phyloP scores from a whole-genome alignment of 1,140 invertebrate species.

The Hylaeus volcanicus region DNA sequence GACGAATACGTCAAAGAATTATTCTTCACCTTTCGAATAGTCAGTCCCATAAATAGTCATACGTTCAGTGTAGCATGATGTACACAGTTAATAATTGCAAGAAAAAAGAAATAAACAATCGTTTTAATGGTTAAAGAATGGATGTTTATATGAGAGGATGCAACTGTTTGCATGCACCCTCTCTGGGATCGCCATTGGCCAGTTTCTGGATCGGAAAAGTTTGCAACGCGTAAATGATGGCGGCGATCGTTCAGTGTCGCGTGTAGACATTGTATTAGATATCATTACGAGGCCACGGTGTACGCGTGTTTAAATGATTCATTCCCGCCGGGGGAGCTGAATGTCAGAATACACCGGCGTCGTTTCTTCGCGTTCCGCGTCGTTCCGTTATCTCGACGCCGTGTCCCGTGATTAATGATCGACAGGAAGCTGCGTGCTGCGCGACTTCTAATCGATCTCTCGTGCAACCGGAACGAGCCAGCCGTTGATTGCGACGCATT shows the following conservation, averaged over 20 bases:
- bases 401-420: conserved; percentile 28
- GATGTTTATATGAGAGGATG: too few species aligned
- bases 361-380: conserved; percentile 10
- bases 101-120: too few species aligned
- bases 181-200: too few species aligned
- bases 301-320: conserved; percentile 31
- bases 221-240: conserved; percentile 43
- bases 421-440: neutral
- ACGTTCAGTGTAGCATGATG: too few species aligned
- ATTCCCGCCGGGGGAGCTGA: conserved; percentile 6
- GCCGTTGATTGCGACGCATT: neutral
- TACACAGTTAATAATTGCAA: too few species aligned
- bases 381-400: conserved; percentile 12
- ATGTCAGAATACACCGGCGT: conserved; percentile 10
- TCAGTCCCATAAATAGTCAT: too few species aligned
- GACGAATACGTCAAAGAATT: too few species aligned
- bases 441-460: conserved; percentile 1
- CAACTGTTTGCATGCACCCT: too few species aligned
- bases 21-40: too few species aligned
- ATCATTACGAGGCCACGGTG: conserved; percentile 41
- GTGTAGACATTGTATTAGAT: conserved; percentile 57
- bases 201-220: conserved; percentile 25
- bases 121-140: too few species aligned
- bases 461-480: neutral
- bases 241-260: conserved; percentile 56